A percentile compares a stretch with the other conserved stretches of the same genome.
Evolutionary conservation across 2,888 invertebrate species (phyloP).

Genomic region (Lymantria dispar): DNA sequence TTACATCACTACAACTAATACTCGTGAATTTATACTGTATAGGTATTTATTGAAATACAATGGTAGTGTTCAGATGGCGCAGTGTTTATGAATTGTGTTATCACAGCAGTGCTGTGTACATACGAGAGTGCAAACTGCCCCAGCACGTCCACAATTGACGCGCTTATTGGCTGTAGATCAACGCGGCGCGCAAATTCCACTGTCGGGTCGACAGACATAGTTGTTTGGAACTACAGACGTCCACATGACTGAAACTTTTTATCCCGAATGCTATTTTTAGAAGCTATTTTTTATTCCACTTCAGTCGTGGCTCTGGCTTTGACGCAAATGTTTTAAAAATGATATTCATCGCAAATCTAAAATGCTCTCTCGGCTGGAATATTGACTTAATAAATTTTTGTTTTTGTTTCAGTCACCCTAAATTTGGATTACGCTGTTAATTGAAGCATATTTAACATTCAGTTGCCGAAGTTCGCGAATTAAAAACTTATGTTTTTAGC

Average conservation of each 20-base stretch:
- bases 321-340: slow-evolving; percentile 61
- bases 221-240: slow-evolving; percentile 40
- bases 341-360: slow-evolving; percentile 41
- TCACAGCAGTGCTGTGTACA: slow-evolving; percentile 46
- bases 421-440: slow-evolving; percentile 58
- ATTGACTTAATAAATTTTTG: slow-evolving; percentile 37
- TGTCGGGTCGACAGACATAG: slow-evolving; percentile 40
- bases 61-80: slow-evolving; percentile 42
- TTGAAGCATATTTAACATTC: slow-evolving; percentile 64
- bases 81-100: slow-evolving; percentile 67
- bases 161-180: slow-evolving; percentile 63
- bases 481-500: slow-evolving; percentile 68
- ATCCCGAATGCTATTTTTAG: slow-evolving; percentile 67
- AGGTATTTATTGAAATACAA: slow-evolving; percentile 50
- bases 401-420: slow-evolving; percentile 78
- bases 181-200: slow-evolving; percentile 55
- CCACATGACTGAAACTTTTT: slow-evolving; percentile 71
- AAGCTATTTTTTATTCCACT: slow-evolving; percentile 64
- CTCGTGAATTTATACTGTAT: slow-evolving; percentile 24
- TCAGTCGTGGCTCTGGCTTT: slow-evolving; percentile 60
- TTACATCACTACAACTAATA: slow-evolving; percentile 34
- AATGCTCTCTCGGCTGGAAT: slow-evolving; percentile 17
- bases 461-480: slow-evolving; percentile 50
- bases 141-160: slow-evolving; percentile 61
- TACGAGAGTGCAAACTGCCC: slow-evolving; percentile 40